Evolutionary conservation across 1,140 invertebrate genomes (phyloP), one percentile per base, ranked within the genome.

Genomic region (Holotrichia oblita): DNA sequence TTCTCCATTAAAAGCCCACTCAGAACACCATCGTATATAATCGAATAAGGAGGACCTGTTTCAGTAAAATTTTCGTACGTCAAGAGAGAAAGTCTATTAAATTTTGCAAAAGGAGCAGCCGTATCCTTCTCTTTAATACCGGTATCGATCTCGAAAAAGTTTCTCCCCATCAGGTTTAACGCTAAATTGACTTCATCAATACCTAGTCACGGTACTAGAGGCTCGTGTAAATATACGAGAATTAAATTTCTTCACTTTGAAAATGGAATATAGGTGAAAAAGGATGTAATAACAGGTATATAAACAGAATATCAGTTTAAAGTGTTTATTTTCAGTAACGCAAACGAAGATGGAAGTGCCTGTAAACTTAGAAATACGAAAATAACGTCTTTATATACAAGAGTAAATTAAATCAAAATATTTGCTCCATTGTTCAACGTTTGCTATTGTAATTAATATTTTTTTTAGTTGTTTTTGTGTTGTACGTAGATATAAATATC

Each of bases 131-230:
- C 27, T 10, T 69, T 69, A 24, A 17, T 69, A 27, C 61, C 22
- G 61, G 8, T 69, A 27, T 22, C 20, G 22, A 22, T 69, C 22
- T 17, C 61, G 12, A 10, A 22, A 69, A 69, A 27, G 12, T 69
- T 27, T 14, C 22, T 20, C 27, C 61, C 22, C 61, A 20, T 69
- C 61, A 27, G 12, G 27, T 34, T 69, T 69, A 69, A 69, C 24
- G 61, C 8, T 27, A 69, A 69, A 69, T 69, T 69, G 61, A 69
- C 61, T 34, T 69, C 61, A 34, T 69, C 61, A 69, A 69, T 69
- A 69, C 61, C 17, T 7, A 69, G 61, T 69, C 61, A 69, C 61
- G 61, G 61, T 17, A 17, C 12, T 17, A 6, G 14, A 22, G 27
- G 20, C 22, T 22, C 22, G 22, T 27, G 12, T 69, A 69, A 69